Percentiles rank a stretch among this genome's conserved stretches.
Evolutionary conservation across 1,140 invertebrate species (phyloP).

Genomic region (Eubasilissa regina): DNA sequence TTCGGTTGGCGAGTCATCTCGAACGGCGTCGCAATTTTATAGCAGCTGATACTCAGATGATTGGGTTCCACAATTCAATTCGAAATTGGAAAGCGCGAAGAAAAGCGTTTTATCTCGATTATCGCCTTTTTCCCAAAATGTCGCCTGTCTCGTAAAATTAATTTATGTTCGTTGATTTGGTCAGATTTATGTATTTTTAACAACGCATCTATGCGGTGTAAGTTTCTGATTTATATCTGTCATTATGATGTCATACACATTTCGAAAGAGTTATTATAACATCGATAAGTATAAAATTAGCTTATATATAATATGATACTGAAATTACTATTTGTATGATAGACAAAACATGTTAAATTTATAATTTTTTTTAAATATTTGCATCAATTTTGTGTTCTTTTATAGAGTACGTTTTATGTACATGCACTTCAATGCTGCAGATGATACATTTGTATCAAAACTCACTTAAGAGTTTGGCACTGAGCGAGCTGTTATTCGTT

Average conservation of each 20-base stretch:
- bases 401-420: too few species aligned
- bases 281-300: too few species aligned
- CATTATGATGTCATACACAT: neutral
- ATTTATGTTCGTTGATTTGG: slow-evolving; percentile 7
- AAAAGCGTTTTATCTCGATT: slow-evolving; percentile 8
- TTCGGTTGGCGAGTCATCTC: neutral
- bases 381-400: too few species aligned
- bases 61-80: slow-evolving; percentile 9
- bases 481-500: too few species aligned
- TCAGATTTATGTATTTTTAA: slow-evolving; percentile 10
- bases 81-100: neutral
- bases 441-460: too few species aligned
- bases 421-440: too few species aligned
- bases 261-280: neutral
- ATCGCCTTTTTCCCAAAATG: slow-evolving; percentile 6
- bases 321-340: too few species aligned
- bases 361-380: too few species aligned
- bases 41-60: neutral
- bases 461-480: too few species aligned
- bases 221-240: neutral
- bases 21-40: neutral
- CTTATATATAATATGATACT: too few species aligned
- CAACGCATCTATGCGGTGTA: neutral
- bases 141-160: neutral
- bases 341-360: too few species aligned